Percentiles rank a stretch among this genome's conserved stretches.
Conservation (phyloP, 30 jellyfish, hydroid and myxozoan species). For the Cassiopea xamachana region DNA sequence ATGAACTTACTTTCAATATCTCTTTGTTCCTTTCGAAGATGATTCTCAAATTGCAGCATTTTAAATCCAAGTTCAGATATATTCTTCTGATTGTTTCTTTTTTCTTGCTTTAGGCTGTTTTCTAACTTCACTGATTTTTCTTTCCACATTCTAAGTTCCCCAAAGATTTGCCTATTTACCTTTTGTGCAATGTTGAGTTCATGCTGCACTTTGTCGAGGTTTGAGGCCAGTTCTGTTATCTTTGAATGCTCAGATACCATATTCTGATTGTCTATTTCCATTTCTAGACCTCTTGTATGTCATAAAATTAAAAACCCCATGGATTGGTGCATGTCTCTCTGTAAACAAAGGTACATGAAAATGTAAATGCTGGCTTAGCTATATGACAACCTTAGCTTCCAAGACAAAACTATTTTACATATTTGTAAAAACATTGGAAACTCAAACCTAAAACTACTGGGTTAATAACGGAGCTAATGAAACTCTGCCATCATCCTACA, state of each 20-base stretch:
- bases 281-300: neutral
- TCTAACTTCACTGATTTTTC: conserved; percentile 26
- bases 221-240: neutral
- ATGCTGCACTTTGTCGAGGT: conserved; percentile 20
- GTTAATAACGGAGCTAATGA: no score
- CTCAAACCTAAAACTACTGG: no score
- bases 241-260: conserved; percentile 1
- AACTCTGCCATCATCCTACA: no score
- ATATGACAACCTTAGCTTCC: no score
- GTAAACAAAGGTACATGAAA: no score
- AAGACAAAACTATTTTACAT: no score
- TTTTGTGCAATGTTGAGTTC: conserved; percentile 38
- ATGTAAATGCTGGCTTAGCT: no score
- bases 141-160: conserved; percentile 54
- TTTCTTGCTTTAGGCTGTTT: conserved; percentile 30
- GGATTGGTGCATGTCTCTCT: no score
- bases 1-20: conserved; percentile 56
- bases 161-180: conserved; percentile 4
- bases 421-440: no score
- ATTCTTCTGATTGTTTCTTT: conserved; percentile 23
- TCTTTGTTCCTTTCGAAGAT: conserved; percentile 66
- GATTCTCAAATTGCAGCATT: conserved; percentile 73
- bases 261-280: neutral
- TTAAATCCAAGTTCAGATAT: conserved; percentile 63
- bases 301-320: neutral